Conservation (phyloP, 2,888 invertebrate species). For the Iselma pallidipennis region DNA sequence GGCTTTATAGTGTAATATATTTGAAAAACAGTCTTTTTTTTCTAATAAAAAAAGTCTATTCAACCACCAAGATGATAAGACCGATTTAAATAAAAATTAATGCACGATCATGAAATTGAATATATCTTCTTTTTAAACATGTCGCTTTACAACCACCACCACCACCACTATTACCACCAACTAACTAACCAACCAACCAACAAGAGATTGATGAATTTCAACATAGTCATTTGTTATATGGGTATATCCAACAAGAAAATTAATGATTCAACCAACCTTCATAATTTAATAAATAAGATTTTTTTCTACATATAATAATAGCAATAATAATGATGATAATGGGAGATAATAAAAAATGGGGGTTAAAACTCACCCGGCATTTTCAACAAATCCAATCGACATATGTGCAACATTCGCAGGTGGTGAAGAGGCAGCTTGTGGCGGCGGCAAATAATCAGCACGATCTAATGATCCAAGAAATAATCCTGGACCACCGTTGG, state of each 20-base stretch:
- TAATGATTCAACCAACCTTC: not conserved
- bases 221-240: not conserved
- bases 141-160: no score
- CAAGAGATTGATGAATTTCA: not conserved
- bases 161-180: not conserved
- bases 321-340: no score
- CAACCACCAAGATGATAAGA: no score
- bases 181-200: not conserved
- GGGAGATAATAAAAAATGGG: no score
- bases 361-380: constrained; percentile 49
- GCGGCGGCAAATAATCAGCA: constrained; percentile 47
- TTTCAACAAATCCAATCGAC: constrained; percentile 46
- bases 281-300: not conserved
- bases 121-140: not conserved
- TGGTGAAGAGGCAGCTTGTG: constrained; percentile 44
- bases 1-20: no score
- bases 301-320: no score
- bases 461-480: constrained; percentile 45
- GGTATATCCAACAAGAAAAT: not conserved
- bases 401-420: constrained; percentile 44
- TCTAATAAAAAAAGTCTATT: no score
- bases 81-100: not conserved
- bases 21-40: no score
- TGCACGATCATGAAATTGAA: not conserved
- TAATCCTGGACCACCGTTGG: constrained; percentile 33